These are phyloP conservation scores for Alectura lathami DNA, from an alignment of 2,113 vertebrate species.

Conservation along the genomic window DNA sequence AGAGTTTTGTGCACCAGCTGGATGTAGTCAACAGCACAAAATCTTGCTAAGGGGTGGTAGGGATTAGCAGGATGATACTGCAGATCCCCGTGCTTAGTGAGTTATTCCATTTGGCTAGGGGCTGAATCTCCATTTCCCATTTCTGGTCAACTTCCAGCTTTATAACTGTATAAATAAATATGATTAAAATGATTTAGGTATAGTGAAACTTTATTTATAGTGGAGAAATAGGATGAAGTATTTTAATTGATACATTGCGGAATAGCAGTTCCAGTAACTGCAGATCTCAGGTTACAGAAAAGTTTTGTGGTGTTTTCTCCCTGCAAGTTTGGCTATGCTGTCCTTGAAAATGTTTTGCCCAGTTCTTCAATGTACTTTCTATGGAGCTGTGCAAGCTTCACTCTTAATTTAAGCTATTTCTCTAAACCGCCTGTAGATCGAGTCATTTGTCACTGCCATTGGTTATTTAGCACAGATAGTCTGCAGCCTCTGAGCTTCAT, in stretches of 20 bases:
- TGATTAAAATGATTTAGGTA: neutral
- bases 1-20: neutral
- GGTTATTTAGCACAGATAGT: neutral
- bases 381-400: neutral
- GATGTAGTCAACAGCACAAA: neutral
- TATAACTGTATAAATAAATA: neutral
- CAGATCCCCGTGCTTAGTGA: neutral
- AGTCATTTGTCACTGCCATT: constrained; percentile 12
- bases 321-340: neutral
- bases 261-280: neutral
- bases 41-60: neutral
- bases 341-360: neutral
- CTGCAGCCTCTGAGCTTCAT: constrained; percentile 9
- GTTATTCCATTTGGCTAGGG: neutral
- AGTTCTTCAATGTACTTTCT: neutral
- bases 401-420: neutral
- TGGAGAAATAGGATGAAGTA: neutral
- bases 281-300: neutral
- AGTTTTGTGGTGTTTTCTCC: neutral
- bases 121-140: neutral
- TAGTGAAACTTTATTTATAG: neutral
- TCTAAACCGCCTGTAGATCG: neutral
- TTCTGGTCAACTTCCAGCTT: neutral
- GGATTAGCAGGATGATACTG: neutral
- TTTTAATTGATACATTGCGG: neutral